phyloP scores from a whole-genome alignment of 2,113 vertebrate species.

The Trichomycterus rosablanca region DNA sequence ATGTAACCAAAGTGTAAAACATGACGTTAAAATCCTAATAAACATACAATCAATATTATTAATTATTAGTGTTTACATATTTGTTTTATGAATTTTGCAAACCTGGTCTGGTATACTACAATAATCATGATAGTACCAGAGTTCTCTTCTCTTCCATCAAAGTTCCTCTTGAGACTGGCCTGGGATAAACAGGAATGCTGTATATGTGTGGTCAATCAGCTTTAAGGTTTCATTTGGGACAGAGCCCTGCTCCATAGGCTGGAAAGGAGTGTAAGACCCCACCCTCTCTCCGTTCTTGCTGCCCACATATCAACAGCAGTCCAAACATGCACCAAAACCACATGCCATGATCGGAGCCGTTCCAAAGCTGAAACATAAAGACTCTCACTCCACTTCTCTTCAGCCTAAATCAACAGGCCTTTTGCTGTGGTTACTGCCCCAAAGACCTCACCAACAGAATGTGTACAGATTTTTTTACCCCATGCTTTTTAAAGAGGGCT shows the following conservation, averaged over 20 bases:
- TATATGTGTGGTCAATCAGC: slow-evolving; percentile 67
- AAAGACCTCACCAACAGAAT: slow-evolving; percentile 40
- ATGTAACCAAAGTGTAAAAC: too few species aligned
- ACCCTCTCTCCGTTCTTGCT: slow-evolving; percentile 18
- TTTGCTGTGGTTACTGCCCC: slow-evolving; percentile 48
- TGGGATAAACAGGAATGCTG: slow-evolving; percentile 49
- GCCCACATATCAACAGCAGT: slow-evolving; percentile 55
- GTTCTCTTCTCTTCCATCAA: too few species aligned
- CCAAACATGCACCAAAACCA: slow-evolving; percentile 48
- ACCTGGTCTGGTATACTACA: too few species aligned
- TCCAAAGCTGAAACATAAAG: slow-evolving; percentile 54
- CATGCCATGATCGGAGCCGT: slow-evolving; percentile 59
- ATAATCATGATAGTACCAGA: too few species aligned
- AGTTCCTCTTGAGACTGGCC: too few species aligned
- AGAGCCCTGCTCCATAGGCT: slow-evolving; percentile 47
- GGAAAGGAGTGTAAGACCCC: slow-evolving; percentile 28
- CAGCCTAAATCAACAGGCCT: slow-evolving; percentile 51
- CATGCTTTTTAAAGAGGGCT: slow-evolving; percentile 32
- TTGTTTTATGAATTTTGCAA: too few species aligned
- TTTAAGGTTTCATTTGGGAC: slow-evolving; percentile 66
- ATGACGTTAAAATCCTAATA: too few species aligned
- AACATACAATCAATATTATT: too few species aligned
- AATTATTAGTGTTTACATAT: too few species aligned
- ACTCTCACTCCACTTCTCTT: slow-evolving; percentile 48
- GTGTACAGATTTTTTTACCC: too few species aligned